Percentiles rank a stretch among this genome's conserved stretches.
Conservation (phyloP, 2,888 invertebrate genomes). For the Eumerus sabulonum region DNA sequence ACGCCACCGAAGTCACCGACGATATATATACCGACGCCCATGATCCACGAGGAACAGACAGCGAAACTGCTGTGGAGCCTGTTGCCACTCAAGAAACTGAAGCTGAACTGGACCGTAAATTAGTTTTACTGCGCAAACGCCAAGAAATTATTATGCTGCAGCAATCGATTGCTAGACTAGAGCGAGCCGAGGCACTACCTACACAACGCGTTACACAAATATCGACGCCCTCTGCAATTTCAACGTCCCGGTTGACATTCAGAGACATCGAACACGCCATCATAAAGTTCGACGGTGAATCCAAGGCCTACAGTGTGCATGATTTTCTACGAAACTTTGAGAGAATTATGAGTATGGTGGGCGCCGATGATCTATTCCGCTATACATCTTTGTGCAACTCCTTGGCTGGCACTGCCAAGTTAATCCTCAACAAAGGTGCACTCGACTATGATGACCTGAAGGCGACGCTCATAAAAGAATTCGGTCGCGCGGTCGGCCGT, state of each 20-base stretch:
- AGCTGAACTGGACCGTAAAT: constrained; percentile 5
- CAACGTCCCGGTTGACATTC: constrained; percentile 22
- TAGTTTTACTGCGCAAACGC: constrained; percentile 16
- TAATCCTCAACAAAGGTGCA: constrained; percentile 24
- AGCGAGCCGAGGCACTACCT: not conserved
- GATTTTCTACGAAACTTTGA: constrained; percentile 24
- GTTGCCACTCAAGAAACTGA: constrained; percentile 1
- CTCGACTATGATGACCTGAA: not conserved
- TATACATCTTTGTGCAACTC: constrained; percentile 31
- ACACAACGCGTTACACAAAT: not conserved
- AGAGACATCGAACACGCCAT: constrained; percentile 36
- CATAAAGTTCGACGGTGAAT: constrained; percentile 23
- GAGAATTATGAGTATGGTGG: constrained; percentile 15
- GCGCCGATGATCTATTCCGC: no score
- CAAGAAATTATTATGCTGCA: constrained; percentile 2
- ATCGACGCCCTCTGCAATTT: not conserved
- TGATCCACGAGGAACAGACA: not conserved
- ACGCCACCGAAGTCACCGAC: no score
- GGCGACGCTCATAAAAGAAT: no score
- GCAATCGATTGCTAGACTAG: constrained; percentile 7
- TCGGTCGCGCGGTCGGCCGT: constrained; percentile 11
- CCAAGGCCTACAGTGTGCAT: constrained; percentile 14
- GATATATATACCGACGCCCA: not conserved
- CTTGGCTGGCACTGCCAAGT: constrained; percentile 4
- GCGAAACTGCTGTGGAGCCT: constrained; percentile 5